Conservation (phyloP, 2,888 invertebrate genomes). For the Allophyes oxyacanthae region DNA sequence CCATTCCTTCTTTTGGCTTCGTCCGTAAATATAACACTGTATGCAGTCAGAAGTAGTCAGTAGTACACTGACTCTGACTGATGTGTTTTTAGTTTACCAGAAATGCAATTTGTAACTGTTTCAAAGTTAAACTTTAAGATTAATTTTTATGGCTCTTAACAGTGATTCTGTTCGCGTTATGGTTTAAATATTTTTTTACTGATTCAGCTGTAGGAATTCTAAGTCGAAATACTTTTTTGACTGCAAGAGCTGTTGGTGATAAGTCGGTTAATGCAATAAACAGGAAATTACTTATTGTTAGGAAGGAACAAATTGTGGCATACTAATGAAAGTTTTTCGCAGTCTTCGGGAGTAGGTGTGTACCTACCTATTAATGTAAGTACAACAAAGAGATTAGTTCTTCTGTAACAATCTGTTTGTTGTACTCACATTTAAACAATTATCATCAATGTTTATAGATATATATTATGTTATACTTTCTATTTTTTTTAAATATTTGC, state of each 20-base stretch:
- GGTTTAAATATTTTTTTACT: constrained; percentile 24
- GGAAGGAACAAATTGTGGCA: too few species aligned
- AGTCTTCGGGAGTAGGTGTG: too few species aligned
- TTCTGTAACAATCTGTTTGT: too few species aligned
- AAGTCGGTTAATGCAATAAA: too few species aligned
- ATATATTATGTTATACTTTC: too few species aligned
- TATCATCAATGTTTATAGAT: too few species aligned
- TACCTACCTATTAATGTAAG: too few species aligned
- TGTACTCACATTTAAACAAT: too few species aligned
- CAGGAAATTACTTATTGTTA: too few species aligned
- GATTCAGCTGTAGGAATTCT: not conserved
- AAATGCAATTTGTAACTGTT: constrained; percentile 47
- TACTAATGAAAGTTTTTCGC: too few species aligned
- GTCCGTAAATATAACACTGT: constrained; percentile 15
- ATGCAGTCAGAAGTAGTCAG: constrained; percentile 30
- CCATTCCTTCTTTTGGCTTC: constrained; percentile 23
- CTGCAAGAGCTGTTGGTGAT: not conserved
- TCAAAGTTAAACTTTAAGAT: constrained; percentile 26
- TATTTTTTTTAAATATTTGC: too few species aligned
- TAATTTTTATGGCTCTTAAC: constrained; percentile 24
- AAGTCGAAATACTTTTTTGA: not conserved
- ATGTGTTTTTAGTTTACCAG: constrained; percentile 36
- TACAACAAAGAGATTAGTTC: too few species aligned
- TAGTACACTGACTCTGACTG: constrained; percentile 33
- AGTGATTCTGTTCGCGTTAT: constrained; percentile 27